Base-by-base conservation (phyloP, 2,797 vertebrate species). In the Betta splendens region DNA sequence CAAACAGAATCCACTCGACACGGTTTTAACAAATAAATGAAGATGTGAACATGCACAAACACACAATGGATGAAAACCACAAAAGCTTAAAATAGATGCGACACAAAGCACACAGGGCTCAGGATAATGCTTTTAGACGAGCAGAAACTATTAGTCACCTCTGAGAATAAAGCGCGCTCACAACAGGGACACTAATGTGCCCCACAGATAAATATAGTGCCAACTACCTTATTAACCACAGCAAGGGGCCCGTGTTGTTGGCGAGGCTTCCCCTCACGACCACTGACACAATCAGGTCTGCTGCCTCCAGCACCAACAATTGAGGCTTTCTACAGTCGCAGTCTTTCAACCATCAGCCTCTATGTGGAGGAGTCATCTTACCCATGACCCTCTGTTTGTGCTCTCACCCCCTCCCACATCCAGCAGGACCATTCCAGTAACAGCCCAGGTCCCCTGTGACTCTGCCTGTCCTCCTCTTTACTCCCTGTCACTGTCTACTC, bases 141-240 rank as follows among this genome's bases (percentile, higher is more conserved):
- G 59, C 60, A 72, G 66, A 72, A 75, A 75, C 25, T 65, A 70
- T 84, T 80, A 79, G 62, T 79, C 81, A 85, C 67, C 62, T 70
- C 81, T 79, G 56, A 76, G 60, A 89, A 87, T 84, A 86, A 84
- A 76, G 62, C 58, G 7, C 3, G 64, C 28, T 67, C 55, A 53
- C 77, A 57, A 46, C 13, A 17, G 67, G 62, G 60, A 61, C 73
- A 29, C 56, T 66, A 81, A 48, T 57, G 52, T 46, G 37, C 51
- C 50, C 57, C n/a, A 61, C 56, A 46, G 21, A 67, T 36, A 13
- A 56, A 69, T 10, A 62, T 9, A 52, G 39, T 70, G 44, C 71
- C 55, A 64, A 16, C 52, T 29, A 48, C 45, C 55, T 64, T 53
- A 71, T 56, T 64, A 65, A 23, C 22, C 53, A 31, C 61, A 60